Evolutionary conservation across 2,888 invertebrate genomes (phyloP).

Genomic region (Electrophaes corylata): DNA sequence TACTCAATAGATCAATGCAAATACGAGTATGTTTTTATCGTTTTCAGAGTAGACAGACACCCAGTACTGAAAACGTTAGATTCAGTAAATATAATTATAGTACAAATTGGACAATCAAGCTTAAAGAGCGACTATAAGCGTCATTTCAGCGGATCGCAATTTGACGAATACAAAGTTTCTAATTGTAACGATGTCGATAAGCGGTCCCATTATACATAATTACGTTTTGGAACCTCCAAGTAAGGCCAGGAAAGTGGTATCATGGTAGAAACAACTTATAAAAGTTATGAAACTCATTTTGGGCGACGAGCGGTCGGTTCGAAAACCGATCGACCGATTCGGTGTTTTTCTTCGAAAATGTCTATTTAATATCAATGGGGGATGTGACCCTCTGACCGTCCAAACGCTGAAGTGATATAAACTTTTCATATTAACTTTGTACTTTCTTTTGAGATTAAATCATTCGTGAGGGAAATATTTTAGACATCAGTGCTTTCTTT

Average conservation of each 20-base stretch:
- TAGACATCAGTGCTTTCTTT: neutral
- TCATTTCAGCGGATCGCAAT: constrained; percentile 39
- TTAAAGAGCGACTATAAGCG: constrained; percentile 31
- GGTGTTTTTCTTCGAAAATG: constrained; percentile 36
- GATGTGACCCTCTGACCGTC: constrained; percentile 25
- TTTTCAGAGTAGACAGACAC: too few species aligned
- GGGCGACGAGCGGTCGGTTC: constrained; percentile 36
- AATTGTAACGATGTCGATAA: constrained; percentile 67
- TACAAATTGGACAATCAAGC: constrained; percentile 32
- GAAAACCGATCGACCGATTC: constrained; percentile 35
- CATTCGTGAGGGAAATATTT: constrained; percentile 12
- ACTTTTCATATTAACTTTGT: constrained; percentile 29
- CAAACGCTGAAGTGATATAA: constrained; percentile 27
- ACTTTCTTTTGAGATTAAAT: constrained; percentile 14
- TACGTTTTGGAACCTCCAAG: constrained; percentile 53
- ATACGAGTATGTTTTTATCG: too few species aligned
- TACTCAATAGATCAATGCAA: too few species aligned
- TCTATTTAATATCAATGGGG: constrained; percentile 34
- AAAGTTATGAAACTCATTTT: constrained; percentile 70
- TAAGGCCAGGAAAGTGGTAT: constrained; percentile 52
- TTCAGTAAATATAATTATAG: constrained; percentile 17
- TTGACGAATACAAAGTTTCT: constrained; percentile 61
- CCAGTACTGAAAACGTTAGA: neutral
- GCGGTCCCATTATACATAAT: constrained; percentile 72
- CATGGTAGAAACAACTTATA: constrained; percentile 51